These are phyloP conservation scores for Aphodius sticticus DNA, from an alignment of 2,888 invertebrate genomes.

Conservation along the genomic window DNA sequence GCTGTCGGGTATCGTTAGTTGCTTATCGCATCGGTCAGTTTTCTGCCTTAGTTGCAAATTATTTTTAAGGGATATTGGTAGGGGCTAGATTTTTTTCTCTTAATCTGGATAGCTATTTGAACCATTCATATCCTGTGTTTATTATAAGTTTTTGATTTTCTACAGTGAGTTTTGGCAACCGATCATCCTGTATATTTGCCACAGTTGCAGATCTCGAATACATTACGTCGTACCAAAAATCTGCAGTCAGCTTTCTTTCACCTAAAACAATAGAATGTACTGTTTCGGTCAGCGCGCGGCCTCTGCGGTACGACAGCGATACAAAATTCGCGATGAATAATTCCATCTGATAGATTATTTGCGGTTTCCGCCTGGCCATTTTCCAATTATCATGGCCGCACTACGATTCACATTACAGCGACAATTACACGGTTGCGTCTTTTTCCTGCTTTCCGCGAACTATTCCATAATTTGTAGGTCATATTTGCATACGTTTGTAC, in stretches of 20 bases:
- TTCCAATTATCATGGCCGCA: neutral
- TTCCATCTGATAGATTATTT: neutral
- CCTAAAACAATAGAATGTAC: neutral
- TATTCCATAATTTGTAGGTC: neutral
- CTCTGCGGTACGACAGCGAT: neutral
- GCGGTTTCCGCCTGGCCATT: neutral
- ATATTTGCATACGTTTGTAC: neutral
- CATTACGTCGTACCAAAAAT: neutral
- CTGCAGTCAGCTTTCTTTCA: neutral
- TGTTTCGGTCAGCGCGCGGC: neutral
- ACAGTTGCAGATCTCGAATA: neutral
- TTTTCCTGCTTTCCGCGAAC: neutral
- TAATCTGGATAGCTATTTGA: too few species aligned
- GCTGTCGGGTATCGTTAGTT: too few species aligned
- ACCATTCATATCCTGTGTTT: too few species aligned
- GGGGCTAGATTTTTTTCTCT: too few species aligned
- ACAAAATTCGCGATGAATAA: neutral
- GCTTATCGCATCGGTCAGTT: too few species aligned
- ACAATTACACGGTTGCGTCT: neutral
- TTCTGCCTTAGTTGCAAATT: too few species aligned
- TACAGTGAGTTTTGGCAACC: too few species aligned
- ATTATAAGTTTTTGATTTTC: too few species aligned
- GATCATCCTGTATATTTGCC: neutral
- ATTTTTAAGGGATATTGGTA: too few species aligned
- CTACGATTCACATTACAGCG: neutral